Evolutionary conservation across 2,113 vertebrate genomes (phyloP).

Genomic region (Ornithorhynchus anatinus): DNA sequence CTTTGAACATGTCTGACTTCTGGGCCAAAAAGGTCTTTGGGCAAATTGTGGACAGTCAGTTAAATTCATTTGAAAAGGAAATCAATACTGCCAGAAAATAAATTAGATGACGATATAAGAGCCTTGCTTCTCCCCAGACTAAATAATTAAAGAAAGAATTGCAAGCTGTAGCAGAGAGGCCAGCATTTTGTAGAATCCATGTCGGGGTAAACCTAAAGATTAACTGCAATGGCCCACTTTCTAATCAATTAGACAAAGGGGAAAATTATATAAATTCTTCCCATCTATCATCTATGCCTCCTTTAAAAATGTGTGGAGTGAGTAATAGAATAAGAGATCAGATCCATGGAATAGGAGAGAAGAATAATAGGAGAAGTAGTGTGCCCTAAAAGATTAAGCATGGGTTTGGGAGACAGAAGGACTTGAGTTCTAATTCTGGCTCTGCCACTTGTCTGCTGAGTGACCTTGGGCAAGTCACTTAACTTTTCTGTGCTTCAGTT

Average conservation of each 20-base stretch:
- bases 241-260: background rate
- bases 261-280: background rate
- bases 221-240: background rate
- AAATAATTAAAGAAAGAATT: constrained; percentile 23
- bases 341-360: too few relatives aligned
- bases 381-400: too few relatives aligned
- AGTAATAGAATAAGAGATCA: background rate
- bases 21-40: background rate
- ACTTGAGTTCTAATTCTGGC: too few relatives aligned
- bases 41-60: background rate
- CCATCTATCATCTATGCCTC: rapidly evolving
- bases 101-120: background rate
- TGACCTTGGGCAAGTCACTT: too few relatives aligned
- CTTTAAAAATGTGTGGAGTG: background rate
- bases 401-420: too few relatives aligned
- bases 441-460: too few relatives aligned
- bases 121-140: background rate
- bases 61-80: constrained; percentile 4
- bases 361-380: too few relatives aligned
- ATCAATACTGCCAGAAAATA: background rate
- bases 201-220: background rate
- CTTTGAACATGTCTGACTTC: background rate
- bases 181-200: background rate
- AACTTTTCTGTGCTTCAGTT: too few relatives aligned
- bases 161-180: background rate